Conservation (phyloP, 1,140 invertebrate species). For the Ips typographus region DNA sequence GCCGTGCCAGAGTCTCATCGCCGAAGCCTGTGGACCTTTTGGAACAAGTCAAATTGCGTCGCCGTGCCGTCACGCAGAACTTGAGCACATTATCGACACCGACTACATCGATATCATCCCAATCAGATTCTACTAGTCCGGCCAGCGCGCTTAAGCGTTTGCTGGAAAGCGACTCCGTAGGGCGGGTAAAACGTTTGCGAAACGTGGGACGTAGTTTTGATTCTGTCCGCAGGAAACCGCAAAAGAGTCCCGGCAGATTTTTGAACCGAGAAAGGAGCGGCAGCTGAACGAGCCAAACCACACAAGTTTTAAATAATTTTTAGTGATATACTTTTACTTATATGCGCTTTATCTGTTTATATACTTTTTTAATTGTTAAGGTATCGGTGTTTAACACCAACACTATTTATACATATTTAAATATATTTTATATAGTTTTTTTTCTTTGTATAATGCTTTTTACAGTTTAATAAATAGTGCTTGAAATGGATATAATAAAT, state of each 20-base stretch:
- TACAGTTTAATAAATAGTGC: too few species aligned
- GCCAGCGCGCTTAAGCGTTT: constrained; percentile 39
- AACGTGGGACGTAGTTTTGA: constrained; percentile 42
- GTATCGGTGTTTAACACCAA: too few species aligned
- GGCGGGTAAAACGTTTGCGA: constrained; percentile 40
- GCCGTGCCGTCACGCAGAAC: constrained; percentile 1
- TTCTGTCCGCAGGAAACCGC: constrained; percentile 38
- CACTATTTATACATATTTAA: too few species aligned
- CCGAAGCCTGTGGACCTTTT: constrained; percentile 42
- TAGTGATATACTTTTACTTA: too few species aligned
- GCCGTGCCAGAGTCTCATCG: constrained; percentile 31
- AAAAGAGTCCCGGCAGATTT: neutral
- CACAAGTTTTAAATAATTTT: too few species aligned
- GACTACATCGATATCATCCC: constrained; percentile 5
- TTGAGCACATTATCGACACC: constrained; percentile 4
- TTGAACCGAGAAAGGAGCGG: constrained; percentile 12
- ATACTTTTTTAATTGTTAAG: too few species aligned
- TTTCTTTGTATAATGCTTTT: neutral
- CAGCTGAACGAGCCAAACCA: constrained; percentile 11
- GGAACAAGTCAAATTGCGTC: constrained; percentile 41
- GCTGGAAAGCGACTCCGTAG: constrained; percentile 37
- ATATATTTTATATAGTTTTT: neutral
- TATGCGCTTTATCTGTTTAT: too few species aligned
- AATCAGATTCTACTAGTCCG: constrained; percentile 36
- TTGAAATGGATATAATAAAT: too few species aligned